Percentiles rank a stretch among this genome's conserved stretches.
These are phyloP conservation scores for Rhabditophanes sp. DNA, from an alignment of 2,888 invertebrate genomes.

Conservation along the genomic window DNA sequence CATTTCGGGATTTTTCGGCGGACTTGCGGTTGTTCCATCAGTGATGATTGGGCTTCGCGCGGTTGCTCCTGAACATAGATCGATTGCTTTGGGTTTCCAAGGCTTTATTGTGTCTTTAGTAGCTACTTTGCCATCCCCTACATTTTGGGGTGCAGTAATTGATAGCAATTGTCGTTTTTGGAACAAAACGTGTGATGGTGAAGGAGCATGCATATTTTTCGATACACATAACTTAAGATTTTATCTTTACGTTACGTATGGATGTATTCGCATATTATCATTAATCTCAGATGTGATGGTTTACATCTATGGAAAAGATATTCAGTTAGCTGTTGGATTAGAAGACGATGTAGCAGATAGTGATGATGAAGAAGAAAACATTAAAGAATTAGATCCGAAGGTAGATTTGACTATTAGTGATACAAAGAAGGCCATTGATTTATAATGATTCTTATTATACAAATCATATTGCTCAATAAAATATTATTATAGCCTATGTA, in stretches of 20 bases:
- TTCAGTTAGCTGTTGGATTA: slow-evolving; percentile 31
- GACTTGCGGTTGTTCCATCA: slow-evolving; percentile 39
- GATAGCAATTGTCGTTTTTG: slow-evolving; percentile 45
- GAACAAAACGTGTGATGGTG: slow-evolving; percentile 42
- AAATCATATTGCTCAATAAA: no score
- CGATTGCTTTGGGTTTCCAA: slow-evolving; percentile 39
- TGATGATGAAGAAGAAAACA: slow-evolving; percentile 7
- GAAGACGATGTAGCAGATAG: slow-evolving; percentile 13
- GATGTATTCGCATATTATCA: slow-evolving; percentile 31
- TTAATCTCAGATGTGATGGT: slow-evolving; percentile 40
- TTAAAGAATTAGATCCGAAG: not conserved
- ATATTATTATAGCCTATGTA: no score
- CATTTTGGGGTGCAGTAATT: slow-evolving; percentile 45
- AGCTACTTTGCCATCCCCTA: slow-evolving; percentile 45
- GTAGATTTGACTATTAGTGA: no score
- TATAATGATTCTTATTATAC: no score
- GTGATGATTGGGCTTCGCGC: slow-evolving; percentile 41
- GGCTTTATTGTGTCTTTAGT: slow-evolving; percentile 39
- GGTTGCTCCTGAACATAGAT: slow-evolving; percentile 37
- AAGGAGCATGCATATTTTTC: slow-evolving; percentile 45
- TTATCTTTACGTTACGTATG: slow-evolving; percentile 35
- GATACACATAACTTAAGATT: slow-evolving; percentile 42
- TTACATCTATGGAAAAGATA: slow-evolving; percentile 33
- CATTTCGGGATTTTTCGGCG: slow-evolving; percentile 38
- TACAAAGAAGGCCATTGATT: no score